Evolutionary conservation across 1,140 invertebrate genomes (phyloP), one percentile per base, ranked within the genome.

Genomic region (Leptinotarsa texana): DNA sequence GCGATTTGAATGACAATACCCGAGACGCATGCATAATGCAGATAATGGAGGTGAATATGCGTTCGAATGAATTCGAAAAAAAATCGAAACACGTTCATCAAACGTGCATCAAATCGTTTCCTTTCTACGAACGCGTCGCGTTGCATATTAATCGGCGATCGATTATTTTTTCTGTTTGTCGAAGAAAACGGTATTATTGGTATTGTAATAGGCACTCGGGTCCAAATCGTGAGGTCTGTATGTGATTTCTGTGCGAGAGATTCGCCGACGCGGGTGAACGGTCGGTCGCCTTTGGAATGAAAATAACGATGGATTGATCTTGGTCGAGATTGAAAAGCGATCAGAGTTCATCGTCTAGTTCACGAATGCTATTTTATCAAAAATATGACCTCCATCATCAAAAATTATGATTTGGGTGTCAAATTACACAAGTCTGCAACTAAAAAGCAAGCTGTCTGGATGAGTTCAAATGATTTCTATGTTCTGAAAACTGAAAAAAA

Each of bases 181-280:
- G 24, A 17, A 66, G 63, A 66, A 66, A 66, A 66, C 63, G 63
- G 63, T 66, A 66, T 66, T 15, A 57, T 57, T 57, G 17, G 51
- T 57, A 57, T 57, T 57, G 17, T 57, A 57, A 57, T 57, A 57
- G 51, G 17, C 51, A 57, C 51, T 57, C 17, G 13, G 15, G 15
- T 15, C 13, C n/a, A 18, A 57, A 57, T 17, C 51, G 51, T 57
- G 51, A 57, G 51, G n/a, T n/a, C n/a, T 18, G 51, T 57, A 57
- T 57, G 51, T 18, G n/a, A 57, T 57, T 57, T 57, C 51, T 42
- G 33, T 42, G 51, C 51, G n/a, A 57, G n/a, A 57, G 51, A 18
- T 18, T 17, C n/a, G 51, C 3, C 51, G 51, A 17, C 51, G 3
- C 17, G 13, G 17, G 51, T n/a, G 17, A 57, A 57, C 51, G 17